Percentiles rank a stretch among this genome's conserved stretches.
phyloP scores from a whole-genome alignment of 2,113 vertebrate genomes.

The Pavo muticus region DNA sequence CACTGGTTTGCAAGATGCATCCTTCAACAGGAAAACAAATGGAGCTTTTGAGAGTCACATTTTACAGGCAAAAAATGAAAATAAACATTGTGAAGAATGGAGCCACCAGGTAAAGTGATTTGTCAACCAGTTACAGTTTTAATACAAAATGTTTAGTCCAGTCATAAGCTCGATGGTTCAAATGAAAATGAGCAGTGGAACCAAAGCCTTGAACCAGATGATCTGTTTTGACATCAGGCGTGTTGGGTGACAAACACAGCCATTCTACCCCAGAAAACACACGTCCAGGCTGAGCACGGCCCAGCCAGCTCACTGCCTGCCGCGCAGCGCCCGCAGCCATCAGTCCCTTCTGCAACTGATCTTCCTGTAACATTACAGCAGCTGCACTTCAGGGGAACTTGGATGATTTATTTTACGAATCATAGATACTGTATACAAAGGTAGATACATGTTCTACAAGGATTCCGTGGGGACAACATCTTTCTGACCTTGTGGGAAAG shows the following conservation, averaged over 20 bases:
- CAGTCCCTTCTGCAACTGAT: neutral
- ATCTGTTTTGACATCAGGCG: neutral
- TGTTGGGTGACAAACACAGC: neutral
- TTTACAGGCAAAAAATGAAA: constrained; percentile 10
- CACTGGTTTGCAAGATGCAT: neutral
- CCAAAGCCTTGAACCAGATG: neutral
- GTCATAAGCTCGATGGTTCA: constrained; percentile 18
- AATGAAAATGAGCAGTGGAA: constrained; percentile 7
- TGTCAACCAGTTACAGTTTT: constrained; percentile 49
- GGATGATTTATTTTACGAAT: neutral
- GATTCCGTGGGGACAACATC: neutral
- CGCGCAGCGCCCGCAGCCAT: neutral
- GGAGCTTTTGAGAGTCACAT: neutral
- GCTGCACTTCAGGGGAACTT: neutral
- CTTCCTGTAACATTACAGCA: neutral
- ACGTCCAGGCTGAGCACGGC: fast-evolving
- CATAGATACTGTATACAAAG: neutral
- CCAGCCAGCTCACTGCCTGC: neutral
- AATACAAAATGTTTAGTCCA: constrained; percentile 47
- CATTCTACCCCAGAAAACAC: neutral
- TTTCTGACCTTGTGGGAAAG: neutral
- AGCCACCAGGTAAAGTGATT: neutral
- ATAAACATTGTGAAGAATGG: neutral
- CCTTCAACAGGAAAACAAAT: neutral
- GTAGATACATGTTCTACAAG: fast-evolving